Evolutionary conservation across 1,140 invertebrate species (phyloP).

Genomic region (Ladona fulva): DNA sequence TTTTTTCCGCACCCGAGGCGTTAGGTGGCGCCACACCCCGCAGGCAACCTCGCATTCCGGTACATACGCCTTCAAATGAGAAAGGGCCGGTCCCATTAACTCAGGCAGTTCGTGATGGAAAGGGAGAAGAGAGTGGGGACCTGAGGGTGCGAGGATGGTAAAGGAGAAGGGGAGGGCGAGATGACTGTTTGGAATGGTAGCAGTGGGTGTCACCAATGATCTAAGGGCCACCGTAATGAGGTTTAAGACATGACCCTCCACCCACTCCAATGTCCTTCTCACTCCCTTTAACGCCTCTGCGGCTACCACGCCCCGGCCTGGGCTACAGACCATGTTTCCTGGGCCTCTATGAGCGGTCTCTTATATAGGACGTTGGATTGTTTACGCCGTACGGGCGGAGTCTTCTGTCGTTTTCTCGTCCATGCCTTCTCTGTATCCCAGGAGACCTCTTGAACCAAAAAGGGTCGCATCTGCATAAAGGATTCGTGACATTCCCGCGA

Average conservation of each 20-base stretch:
- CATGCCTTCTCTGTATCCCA: not conserved
- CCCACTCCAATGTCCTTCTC: not conserved
- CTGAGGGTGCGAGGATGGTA: not conserved
- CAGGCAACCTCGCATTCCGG: not conserved
- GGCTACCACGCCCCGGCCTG: not conserved
- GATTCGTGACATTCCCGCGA: too few relatives aligned
- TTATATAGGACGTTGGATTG: not conserved
- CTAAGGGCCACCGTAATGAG: not conserved
- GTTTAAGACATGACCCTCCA: not conserved
- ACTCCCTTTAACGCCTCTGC: not conserved
- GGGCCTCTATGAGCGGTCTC: not conserved
- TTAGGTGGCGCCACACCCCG: not conserved
- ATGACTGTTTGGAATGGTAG: not conserved
- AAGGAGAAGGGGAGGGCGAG: not conserved
- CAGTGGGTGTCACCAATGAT: not conserved
- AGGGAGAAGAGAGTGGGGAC: not conserved
- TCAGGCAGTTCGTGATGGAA: not conserved
- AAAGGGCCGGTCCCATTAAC: not conserved
- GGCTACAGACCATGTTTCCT: not conserved
- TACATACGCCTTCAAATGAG: not conserved
- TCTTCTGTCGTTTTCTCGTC: not conserved
- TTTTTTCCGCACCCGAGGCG: not conserved
- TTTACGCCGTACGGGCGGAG: not conserved
- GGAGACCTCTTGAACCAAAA: too few relatives aligned
- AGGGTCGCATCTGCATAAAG: too few relatives aligned